Conservation (phyloP, 2,113 vertebrate genomes). For the Pomatorhinus ruficollis region DNA sequence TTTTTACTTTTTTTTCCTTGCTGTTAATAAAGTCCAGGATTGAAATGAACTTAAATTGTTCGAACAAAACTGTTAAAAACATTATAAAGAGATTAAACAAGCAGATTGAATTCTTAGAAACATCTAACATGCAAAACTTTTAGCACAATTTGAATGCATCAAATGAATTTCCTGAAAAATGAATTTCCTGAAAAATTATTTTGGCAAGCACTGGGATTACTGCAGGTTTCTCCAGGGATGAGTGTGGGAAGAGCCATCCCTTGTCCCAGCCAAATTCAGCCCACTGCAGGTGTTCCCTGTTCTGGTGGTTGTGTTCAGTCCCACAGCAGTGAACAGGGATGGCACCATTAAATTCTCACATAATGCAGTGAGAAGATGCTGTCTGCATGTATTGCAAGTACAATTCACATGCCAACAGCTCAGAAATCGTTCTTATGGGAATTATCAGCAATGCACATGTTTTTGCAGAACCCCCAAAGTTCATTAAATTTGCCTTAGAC, state of each 20-base stretch:
- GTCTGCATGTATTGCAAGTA: background rate
- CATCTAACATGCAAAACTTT: slow-evolving; percentile 54
- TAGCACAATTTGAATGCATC: background rate
- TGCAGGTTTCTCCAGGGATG: background rate
- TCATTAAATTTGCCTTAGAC: background rate
- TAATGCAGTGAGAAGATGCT: background rate
- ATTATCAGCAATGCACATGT: background rate
- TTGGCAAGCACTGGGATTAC: slow-evolving; percentile 21
- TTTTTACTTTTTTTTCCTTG: background rate
- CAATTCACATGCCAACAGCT: background rate
- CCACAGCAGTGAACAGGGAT: background rate
- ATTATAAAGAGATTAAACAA: slow-evolving; percentile 57
- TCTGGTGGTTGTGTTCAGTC: background rate
- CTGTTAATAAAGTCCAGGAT: slow-evolving; percentile 58
- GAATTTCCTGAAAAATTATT: background rate
- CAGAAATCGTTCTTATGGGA: background rate
- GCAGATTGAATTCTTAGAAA: slow-evolving; percentile 52
- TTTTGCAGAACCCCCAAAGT: background rate
- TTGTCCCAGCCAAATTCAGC: background rate
- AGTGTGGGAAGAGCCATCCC: background rate
- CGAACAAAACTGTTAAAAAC: slow-evolving; percentile 49
- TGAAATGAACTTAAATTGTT: slow-evolving; percentile 29
- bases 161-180: slow-evolving; percentile 19
- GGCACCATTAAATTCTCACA: background rate
- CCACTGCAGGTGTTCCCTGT: background rate